Percentiles rank a stretch among this genome's conserved stretches.
Evolutionary conservation across 2,888 invertebrate genomes (phyloP).

Genomic region (Dendrolimus pini): DNA sequence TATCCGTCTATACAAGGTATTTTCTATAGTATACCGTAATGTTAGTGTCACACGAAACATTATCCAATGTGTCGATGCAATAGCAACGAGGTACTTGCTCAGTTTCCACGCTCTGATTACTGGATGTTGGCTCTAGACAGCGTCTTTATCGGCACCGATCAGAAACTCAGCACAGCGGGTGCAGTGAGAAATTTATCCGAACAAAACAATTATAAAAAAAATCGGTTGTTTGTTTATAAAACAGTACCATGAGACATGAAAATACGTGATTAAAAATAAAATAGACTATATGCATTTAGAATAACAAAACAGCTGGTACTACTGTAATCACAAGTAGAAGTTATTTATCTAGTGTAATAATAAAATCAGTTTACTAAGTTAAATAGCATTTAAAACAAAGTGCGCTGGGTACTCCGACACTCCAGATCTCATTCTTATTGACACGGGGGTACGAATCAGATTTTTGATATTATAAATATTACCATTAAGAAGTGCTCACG

Average conservation of each 20-base stretch:
- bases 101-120: slow-evolving; percentile 76
- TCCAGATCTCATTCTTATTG: too few relatives aligned
- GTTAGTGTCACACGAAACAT: slow-evolving; percentile 31
- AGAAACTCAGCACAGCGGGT: slow-evolving; percentile 46
- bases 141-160: slow-evolving; percentile 71
- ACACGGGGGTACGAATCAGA: too few relatives aligned
- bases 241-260: slow-evolving; percentile 17
- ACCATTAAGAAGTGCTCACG: too few relatives aligned
- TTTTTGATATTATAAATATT: too few relatives aligned
- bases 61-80: slow-evolving; percentile 33
- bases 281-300: too few relatives aligned
- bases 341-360: too few relatives aligned
- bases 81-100: slow-evolving; percentile 58
- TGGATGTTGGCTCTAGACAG: slow-evolving; percentile 75
- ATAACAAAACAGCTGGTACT: too few relatives aligned
- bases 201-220: slow-evolving; percentile 1
- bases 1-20: slow-evolving; percentile 7
- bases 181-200: slow-evolving; percentile 39
- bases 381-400: too few relatives aligned
- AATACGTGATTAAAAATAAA: slow-evolving; percentile 8
- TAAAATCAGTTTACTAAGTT: too few relatives aligned
- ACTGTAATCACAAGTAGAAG: too few relatives aligned
- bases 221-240: background rate
- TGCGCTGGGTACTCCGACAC: too few relatives aligned
- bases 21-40: slow-evolving; percentile 19